Evolutionary conservation across 1,140 invertebrate species (phyloP).

Genomic region (Calycopis cecrops): DNA sequence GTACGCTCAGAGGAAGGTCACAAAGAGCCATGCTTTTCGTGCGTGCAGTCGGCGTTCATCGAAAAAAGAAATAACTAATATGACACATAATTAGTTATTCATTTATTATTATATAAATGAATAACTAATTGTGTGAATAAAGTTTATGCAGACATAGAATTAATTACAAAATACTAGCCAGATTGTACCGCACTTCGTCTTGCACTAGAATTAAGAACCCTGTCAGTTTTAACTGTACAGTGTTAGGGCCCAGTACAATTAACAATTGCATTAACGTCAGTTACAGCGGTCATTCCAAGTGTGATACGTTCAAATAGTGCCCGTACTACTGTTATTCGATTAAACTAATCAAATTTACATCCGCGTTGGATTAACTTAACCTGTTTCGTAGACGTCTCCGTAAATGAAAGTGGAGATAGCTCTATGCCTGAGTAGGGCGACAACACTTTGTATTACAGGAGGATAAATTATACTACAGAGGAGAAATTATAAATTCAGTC

Average conservation of each 20-base stretch:
- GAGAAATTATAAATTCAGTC: background rate
- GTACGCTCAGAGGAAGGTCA: too few species aligned
- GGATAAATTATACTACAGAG: background rate
- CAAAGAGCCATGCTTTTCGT: too few species aligned
- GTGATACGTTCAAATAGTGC: slow-evolving; percentile 21
- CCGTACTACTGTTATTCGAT: slow-evolving; percentile 35
- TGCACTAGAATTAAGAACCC: too few species aligned
- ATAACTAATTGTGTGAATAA: too few species aligned
- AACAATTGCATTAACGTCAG: slow-evolving; percentile 20
- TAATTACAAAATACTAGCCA: too few species aligned
- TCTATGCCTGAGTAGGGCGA: slow-evolving; percentile 13
- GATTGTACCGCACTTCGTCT: too few species aligned
- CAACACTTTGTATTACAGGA: background rate
- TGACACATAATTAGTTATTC: too few species aligned
- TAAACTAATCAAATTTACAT: slow-evolving; percentile 36
- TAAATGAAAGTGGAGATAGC: slow-evolving; percentile 25
- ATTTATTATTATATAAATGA: too few species aligned
- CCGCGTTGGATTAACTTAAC: slow-evolving; percentile 30
- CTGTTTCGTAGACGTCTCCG: slow-evolving; percentile 20
- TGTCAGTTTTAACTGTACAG: background rate
- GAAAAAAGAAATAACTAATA: too few species aligned
- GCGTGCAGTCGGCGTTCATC: too few species aligned
- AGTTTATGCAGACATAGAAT: too few species aligned
- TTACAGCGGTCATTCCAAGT: slow-evolving; percentile 16
- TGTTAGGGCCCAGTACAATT: slow-evolving; percentile 12